Percentiles rank a stretch among this genome's conserved stretches.
These are phyloP conservation scores for Aleiodes alternator DNA, from an alignment of 2,888 invertebrate genomes.

Conservation along the genomic window DNA sequence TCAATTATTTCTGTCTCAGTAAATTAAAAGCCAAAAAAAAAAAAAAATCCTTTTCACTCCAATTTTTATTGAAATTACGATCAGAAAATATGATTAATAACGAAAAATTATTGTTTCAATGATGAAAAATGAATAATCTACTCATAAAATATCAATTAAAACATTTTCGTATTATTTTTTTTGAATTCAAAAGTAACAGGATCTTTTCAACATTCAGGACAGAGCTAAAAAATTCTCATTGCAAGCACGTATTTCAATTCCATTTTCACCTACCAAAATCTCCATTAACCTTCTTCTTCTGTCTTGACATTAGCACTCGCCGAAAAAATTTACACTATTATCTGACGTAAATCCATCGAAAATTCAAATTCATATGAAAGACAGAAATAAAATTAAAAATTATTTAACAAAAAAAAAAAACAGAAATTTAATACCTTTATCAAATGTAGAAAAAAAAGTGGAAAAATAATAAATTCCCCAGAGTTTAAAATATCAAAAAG, in stretches of 20 bases:
- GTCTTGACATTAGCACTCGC: background rate
- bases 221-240: conserved; percentile 3
- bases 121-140: background rate
- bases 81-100: background rate
- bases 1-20: background rate
- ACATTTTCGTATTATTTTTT: background rate
- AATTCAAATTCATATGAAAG: background rate
- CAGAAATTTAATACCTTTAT: background rate
- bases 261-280: background rate
- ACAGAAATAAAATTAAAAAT: background rate
- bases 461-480: background rate
- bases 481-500: no score
- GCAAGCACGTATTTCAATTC: conserved; percentile 25
- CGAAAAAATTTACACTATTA: background rate
- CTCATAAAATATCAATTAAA: background rate
- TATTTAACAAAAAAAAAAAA: background rate
- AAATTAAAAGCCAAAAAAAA: background rate
- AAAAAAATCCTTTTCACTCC: background rate
- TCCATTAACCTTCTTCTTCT: background rate
- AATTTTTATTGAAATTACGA: background rate
- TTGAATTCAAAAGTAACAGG: background rate
- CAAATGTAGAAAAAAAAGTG: background rate
- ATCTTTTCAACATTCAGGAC: conserved; percentile 12
- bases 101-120: background rate
- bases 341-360: background rate